Conservation (phyloP, 2,888 invertebrate genomes). For the Dynastes grantii region DNA sequence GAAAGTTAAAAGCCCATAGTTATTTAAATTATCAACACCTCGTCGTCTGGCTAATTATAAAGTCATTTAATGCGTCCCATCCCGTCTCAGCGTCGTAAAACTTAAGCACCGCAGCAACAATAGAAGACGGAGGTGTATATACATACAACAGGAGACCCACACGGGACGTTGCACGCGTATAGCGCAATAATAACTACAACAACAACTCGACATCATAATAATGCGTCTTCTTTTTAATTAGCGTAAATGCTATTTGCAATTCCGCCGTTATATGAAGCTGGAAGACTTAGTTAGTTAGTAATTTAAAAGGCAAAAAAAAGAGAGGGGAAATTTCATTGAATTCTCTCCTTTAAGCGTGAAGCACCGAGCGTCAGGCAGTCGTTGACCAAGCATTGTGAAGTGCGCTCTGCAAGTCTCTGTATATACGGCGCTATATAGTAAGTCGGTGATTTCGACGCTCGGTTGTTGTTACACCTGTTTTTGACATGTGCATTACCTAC, state of each 20-base stretch:
- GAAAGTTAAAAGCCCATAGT: slow-evolving; percentile 13
- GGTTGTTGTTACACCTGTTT: slow-evolving; percentile 51
- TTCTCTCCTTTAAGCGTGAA: slow-evolving; percentile 60
- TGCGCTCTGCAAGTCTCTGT: slow-evolving; percentile 51
- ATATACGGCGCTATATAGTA: slow-evolving; percentile 1
- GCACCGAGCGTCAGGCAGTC: slow-evolving; percentile 60
- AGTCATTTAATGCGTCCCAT: slow-evolving; percentile 30
- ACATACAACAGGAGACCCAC: background rate
- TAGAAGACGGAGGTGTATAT: background rate
- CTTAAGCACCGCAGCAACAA: background rate
- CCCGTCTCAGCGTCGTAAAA: background rate
- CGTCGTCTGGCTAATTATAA: slow-evolving; percentile 16
- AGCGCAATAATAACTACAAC: background rate
- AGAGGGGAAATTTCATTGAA: slow-evolving; percentile 62
- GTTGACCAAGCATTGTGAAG: slow-evolving; percentile 60
- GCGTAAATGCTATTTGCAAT: slow-evolving; percentile 36
- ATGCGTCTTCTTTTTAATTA: slow-evolving; percentile 24
- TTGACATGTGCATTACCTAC: slow-evolving; percentile 57
- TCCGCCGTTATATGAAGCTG: slow-evolving; percentile 34
- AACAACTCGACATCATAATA: background rate
- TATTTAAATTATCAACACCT: slow-evolving; percentile 24
- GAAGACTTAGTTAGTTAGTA: background rate
- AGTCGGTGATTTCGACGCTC: slow-evolving; percentile 52
- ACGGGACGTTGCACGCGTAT: background rate
- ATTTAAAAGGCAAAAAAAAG: slow-evolving; percentile 40